Conservation (phyloP, 2,888 invertebrate species). For the Papilio demoleus region DNA sequence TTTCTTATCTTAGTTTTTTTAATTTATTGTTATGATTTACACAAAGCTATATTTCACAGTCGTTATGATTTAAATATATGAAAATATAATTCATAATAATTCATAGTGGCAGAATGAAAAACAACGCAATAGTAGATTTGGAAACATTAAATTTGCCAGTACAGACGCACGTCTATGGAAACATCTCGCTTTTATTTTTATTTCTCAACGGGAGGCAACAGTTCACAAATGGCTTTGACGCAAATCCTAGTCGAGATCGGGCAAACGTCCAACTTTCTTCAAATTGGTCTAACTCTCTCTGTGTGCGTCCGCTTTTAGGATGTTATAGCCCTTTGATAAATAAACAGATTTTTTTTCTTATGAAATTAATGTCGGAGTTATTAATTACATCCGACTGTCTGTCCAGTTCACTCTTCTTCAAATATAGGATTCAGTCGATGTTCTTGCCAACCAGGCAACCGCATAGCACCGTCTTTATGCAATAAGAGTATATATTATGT, state of each 20-base stretch:
- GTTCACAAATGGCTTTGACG: slow-evolving; percentile 69
- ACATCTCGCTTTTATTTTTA: slow-evolving; percentile 54
- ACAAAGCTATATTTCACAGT: neutral
- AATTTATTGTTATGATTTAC: slow-evolving; percentile 2
- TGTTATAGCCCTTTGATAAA: slow-evolving; percentile 18
- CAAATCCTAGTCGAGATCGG: slow-evolving; percentile 65
- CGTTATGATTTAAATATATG: slow-evolving; percentile 1
- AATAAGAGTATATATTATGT: too few relatives aligned
- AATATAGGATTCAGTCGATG: too few relatives aligned
- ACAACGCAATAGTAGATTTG: slow-evolving; percentile 9
- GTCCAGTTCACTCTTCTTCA: neutral
- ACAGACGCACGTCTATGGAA: slow-evolving; percentile 39
- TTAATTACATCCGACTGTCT: neutral
- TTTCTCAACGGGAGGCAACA: slow-evolving; percentile 55
- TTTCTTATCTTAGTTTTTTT: neutral
- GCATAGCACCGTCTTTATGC: too few relatives aligned
- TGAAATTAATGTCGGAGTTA: neutral
- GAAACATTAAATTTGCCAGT: slow-evolving; percentile 29
- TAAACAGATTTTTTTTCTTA: neutral
- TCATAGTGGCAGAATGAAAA: slow-evolving; percentile 29
- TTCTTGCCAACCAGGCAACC: too few relatives aligned
- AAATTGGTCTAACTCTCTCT: slow-evolving; percentile 54
- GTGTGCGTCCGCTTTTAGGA: slow-evolving; percentile 28
- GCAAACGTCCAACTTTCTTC: slow-evolving; percentile 64
- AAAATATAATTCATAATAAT: slow-evolving; percentile 4